A percentile compares a stretch with the other conserved stretches of the same genome.
phyloP scores from a whole-genome alignment of 2,888 invertebrate species.

The Bellardia bayeri region DNA sequence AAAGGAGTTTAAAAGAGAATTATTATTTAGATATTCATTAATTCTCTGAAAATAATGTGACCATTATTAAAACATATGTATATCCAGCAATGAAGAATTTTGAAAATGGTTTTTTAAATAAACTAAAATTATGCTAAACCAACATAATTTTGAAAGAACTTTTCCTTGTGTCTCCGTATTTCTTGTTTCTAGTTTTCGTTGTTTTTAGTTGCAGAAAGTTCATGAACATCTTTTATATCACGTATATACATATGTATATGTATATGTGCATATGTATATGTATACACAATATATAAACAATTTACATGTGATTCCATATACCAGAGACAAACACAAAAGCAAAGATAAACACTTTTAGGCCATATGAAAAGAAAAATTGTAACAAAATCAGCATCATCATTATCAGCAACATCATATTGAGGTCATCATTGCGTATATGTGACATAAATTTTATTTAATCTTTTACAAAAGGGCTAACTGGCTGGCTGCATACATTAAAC shows the following conservation, averaged over 20 bases:
- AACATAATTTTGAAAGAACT: neutral
- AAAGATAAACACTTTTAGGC: conserved; percentile 23
- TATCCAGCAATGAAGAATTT: too few species aligned
- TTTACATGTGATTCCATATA: too few species aligned
- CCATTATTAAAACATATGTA: too few species aligned
- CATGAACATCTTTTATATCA: conserved; percentile 57
- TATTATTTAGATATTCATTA: too few species aligned
- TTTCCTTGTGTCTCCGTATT: neutral
- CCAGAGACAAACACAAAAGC: neutral
- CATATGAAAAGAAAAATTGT: conserved; percentile 34
- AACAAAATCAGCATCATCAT: neutral
- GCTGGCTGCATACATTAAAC: conserved; percentile 2
- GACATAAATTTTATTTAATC: conserved; percentile 52
- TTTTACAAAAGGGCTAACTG: neutral
- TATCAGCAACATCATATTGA: conserved; percentile 32
- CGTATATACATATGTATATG: neutral
- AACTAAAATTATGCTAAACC: too few species aligned
- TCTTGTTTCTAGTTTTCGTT: conserved; percentile 15
- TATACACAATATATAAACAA: neutral
- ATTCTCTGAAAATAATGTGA: too few species aligned
- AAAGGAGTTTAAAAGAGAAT: too few species aligned
- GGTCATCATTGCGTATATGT: conserved; percentile 61
- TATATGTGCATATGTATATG: conserved; percentile 5
- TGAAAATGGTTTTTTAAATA: too few species aligned
- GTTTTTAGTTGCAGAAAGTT: conserved; percentile 56